phyloP scores from a whole-genome alignment of 2,888 invertebrate species.

The Agriopis leucophaearia region DNA sequence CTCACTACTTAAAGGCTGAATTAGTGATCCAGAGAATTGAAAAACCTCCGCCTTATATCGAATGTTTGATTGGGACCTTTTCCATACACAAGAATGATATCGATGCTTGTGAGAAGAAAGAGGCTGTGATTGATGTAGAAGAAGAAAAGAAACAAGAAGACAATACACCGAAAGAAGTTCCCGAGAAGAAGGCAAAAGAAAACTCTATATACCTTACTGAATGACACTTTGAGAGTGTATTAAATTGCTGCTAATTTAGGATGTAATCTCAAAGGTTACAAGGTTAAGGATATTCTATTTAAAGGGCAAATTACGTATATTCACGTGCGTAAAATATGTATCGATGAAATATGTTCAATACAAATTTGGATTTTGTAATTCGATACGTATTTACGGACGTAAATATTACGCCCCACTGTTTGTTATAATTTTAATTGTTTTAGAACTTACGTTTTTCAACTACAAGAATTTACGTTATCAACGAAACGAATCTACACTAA shows the following conservation, averaged over 20 bases:
- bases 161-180: slow-evolving; percentile 22
- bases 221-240: slow-evolving; percentile 1
- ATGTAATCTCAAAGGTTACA: slow-evolving; percentile 5
- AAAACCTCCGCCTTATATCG: slow-evolving; percentile 71
- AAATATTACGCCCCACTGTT: not conserved
- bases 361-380: no score
- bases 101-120: slow-evolving; percentile 43
- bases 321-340: no score
- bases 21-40: slow-evolving; percentile 53
- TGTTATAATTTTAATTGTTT: not conserved
- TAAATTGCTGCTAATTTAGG: slow-evolving; percentile 3
- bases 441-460: not conserved
- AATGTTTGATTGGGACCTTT: slow-evolving; percentile 61
- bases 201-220: slow-evolving; percentile 13
- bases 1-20: slow-evolving; percentile 56
- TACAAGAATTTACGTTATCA: not conserved
- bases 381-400: no score
- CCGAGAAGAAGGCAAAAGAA: not conserved
- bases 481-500: no score
- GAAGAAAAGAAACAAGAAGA: slow-evolving; percentile 49
- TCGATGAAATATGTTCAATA: no score
- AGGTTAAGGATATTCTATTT: not conserved
- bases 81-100: slow-evolving; percentile 33
- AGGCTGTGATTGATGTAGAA: slow-evolving; percentile 46
- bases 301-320: no score